Base-by-base conservation (phyloP, 1,140 invertebrate species). In the Globodera rostochiensis region DNA sequence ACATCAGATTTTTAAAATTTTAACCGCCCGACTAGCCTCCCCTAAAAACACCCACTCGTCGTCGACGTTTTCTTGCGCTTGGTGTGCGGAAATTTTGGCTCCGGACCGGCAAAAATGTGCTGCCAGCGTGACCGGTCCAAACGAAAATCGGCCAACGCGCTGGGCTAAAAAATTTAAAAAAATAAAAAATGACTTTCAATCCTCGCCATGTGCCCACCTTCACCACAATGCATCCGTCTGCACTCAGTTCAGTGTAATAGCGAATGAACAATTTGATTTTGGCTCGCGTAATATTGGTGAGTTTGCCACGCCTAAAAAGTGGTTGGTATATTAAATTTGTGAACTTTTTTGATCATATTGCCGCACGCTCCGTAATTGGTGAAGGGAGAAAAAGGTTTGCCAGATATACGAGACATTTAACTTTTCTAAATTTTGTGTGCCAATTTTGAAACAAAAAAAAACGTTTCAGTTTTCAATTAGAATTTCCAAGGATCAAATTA, bases 91-190 rank as follows among this genome's bases (percentile, higher is more conserved):
- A 82, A 82, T 5, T 66, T 74, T 19, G 81, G 81, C 15, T 45
- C n/a, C 11, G 82, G 81, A 4, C 81, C 81, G 60, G 79, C 80
- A 64, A 83, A 81, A 15, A 82, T 45, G 8, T 83, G 60, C 50
- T 74, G 47, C 66, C 45, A 82, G 6, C 50, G 19, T n/a, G 73
- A 9, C 8, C 49, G 49, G 36, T 84, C 80, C 47, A 82, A 50
- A 7, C 13, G 7, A 36, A 80, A 81, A 47, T 80, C 79, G 36
- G 45, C 45, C 36, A 80, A 36, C n/a, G 36, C 45, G 73, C 49
- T 25, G 0, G 50, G 73, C 50, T 74, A 66, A 66, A 66, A 21
- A 15, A 15, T 1, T 15, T 15, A 66, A 66, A 66, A 15, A 21
- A 66, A 66, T 3, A 21, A 66, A 66, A 21, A 21, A 66, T 25